Percentiles rank a stretch among this genome's conserved stretches.
Evolutionary conservation across 2,797 vertebrate genomes (phyloP).

Genomic region (Oophaga sylvatica): DNA sequence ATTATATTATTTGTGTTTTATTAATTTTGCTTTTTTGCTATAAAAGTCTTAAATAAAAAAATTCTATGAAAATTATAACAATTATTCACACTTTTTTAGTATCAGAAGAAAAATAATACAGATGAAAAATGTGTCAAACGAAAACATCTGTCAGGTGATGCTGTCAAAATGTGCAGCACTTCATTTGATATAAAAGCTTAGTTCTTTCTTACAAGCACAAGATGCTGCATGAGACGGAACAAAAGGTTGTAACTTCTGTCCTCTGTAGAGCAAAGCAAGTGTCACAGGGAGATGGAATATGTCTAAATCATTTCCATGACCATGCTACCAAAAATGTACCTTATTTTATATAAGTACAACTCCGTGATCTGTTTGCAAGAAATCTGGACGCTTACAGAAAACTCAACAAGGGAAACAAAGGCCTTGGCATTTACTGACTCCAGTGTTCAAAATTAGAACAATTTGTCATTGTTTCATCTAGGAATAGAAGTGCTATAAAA

Average conservation of each 20-base stretch:
- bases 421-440: background rate
- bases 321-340: background rate
- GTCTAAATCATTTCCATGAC: slow-evolving; percentile 14
- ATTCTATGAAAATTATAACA: background rate
- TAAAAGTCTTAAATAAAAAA: background rate
- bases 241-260: slow-evolving; percentile 45
- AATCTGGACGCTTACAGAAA: background rate
- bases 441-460: background rate
- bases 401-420: background rate
- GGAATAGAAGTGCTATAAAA: background rate
- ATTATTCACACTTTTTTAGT: background rate
- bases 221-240: slow-evolving; percentile 11
- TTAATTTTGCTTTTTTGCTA: background rate
- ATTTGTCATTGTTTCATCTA: background rate
- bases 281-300: slow-evolving; percentile 15
- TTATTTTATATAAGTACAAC: background rate
- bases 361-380: background rate
- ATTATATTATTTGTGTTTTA: background rate
- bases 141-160: slow-evolving; percentile 4
- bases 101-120: background rate
- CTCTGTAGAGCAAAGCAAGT: slow-evolving; percentile 23
- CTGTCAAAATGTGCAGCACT: slow-evolving; percentile 33
- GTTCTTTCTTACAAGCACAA: slow-evolving; percentile 14
- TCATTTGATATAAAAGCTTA: slow-evolving; percentile 36
- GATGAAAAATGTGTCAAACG: background rate